phyloP scores from a whole-genome alignment of 1,140 invertebrate species.

The Anadara kagoshimensis region DNA sequence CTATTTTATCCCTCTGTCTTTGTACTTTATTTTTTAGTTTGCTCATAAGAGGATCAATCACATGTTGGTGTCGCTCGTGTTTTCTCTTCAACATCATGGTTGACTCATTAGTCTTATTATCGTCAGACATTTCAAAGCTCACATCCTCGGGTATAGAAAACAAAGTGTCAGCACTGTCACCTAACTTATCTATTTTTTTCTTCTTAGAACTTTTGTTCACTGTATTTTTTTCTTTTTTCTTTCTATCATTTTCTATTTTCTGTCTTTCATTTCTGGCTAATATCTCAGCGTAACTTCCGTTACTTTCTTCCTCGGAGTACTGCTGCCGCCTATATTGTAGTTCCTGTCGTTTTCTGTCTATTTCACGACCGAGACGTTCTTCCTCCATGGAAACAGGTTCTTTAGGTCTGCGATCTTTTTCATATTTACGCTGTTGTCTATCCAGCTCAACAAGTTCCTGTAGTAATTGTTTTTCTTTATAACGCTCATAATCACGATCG shows the following conservation, averaged over 20 bases:
- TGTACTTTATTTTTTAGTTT: slow-evolving; percentile 58
- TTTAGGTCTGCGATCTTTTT: slow-evolving; percentile 29
- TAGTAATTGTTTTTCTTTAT: slow-evolving; percentile 31
- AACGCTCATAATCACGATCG: slow-evolving; percentile 34
- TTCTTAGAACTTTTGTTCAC: slow-evolving; percentile 20
- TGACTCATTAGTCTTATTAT: slow-evolving; percentile 60
- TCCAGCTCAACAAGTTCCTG: slow-evolving; percentile 26
- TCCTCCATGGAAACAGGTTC: slow-evolving; percentile 22
- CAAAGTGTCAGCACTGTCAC: slow-evolving; percentile 48
- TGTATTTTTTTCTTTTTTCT: slow-evolving; percentile 5
- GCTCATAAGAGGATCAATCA: slow-evolving; percentile 72
- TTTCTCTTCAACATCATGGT: slow-evolving; percentile 69
- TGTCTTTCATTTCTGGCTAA: slow-evolving; percentile 40
- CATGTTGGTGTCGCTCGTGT: slow-evolving; percentile 55
- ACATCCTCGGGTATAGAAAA: slow-evolving; percentile 48
- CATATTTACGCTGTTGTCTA: slow-evolving; percentile 25
- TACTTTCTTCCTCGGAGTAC: slow-evolving; percentile 56
- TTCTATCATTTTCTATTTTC: slow-evolving; percentile 24
- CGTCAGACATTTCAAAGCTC: slow-evolving; percentile 44
- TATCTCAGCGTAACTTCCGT: slow-evolving; percentile 51
- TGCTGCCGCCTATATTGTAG: slow-evolving; percentile 14
- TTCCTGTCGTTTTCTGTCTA: slow-evolving; percentile 30
- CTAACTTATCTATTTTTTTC: slow-evolving; percentile 25
- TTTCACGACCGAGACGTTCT: slow-evolving; percentile 19
- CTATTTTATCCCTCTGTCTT: slow-evolving; percentile 55